Evolutionary conservation across 2,113 vertebrate species (phyloP), one percentile per base, ranked within the genome.

Genomic region (Plecturocebus donacophilus): DNA sequence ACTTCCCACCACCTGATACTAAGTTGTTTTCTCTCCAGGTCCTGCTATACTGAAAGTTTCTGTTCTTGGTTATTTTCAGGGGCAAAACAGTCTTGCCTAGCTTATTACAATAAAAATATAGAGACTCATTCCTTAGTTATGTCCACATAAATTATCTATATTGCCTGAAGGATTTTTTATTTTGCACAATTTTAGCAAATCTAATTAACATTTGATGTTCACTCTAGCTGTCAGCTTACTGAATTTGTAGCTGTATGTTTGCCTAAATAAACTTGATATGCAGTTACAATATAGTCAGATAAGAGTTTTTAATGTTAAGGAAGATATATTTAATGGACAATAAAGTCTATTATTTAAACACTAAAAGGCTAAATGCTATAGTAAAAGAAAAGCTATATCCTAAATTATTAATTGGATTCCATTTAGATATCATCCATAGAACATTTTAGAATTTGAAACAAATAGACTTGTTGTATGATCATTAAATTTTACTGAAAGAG

Each of bases 261-360:
- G 17, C 12, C 42, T 66, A 90, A 90, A 66, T 75, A 95, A 94
- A 54, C 21, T 92, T 95, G 4, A 73, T 79, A 83, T 61, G 40
- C 6, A 81, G 12, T 52, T 88, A 38, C 9, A 75, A 92, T 5
- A 49, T 19, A 49, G 17, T 90, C 12, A 90, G 52, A 79, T 66
- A 76, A 77, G 19, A 79, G 23, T 71, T 61, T 95, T 61, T 93
- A 38, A 88, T 86, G 25, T 88, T 96, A 91, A 85, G 82, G 23
- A 87, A 10, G 9, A 84, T 87, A 87, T 96, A 66, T 73, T 77
- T 88, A 71, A 90, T 84, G 30, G 6, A 12, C 3, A 87, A 40
- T 66, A 68, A 90, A 88, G 16, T 82, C 13, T 23, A 40, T 85
- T 91, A 82, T 80, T 91, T 89, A 93, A 95, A 94, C 8, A 96